phyloP scores from a whole-genome alignment of 2,113 vertebrate species.

The Aspiorhynchus laticeps region DNA sequence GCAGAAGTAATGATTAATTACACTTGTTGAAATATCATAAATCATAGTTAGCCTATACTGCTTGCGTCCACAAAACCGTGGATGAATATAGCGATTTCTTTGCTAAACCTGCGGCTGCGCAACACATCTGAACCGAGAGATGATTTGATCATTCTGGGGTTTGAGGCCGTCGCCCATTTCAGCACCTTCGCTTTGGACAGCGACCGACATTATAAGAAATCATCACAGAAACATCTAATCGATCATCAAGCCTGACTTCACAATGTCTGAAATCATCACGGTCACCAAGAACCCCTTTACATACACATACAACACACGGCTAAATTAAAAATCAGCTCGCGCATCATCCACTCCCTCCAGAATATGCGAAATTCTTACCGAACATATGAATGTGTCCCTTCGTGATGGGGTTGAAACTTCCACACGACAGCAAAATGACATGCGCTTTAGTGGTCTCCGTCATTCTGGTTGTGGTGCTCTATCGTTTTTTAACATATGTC shows the following conservation, averaged over 20 bases:
- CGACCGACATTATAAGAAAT: conserved; percentile 20
- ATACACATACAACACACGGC: neutral
- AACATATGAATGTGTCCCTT: conserved; percentile 98
- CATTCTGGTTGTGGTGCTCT: conserved; percentile 72
- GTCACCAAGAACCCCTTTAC: neutral
- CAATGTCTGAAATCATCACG: neutral
- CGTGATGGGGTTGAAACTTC: conserved; percentile 97
- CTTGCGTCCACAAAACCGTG: neutral
- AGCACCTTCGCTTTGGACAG: conserved; percentile 60
- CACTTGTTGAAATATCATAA: neutral
- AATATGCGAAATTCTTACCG: conserved; percentile 76
- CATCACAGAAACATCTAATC: neutral
- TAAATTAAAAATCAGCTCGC: neutral
- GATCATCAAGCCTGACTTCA: neutral
- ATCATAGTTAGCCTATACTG: neutral
- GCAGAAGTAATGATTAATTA: neutral
- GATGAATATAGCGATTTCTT: neutral
- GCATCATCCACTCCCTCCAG: neutral
- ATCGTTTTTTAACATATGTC: conserved; percentile 36
- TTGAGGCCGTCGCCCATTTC: conserved; percentile 60
- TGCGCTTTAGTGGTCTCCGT: conserved; percentile 91
- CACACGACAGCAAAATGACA: conserved; percentile 94
- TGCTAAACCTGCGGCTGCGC: conserved; percentile 13
- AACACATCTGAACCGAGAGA: neutral
- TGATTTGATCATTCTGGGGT: neutral